Conservation (phyloP, 2,888 invertebrate genomes). For the Andrena camellia region DNA sequence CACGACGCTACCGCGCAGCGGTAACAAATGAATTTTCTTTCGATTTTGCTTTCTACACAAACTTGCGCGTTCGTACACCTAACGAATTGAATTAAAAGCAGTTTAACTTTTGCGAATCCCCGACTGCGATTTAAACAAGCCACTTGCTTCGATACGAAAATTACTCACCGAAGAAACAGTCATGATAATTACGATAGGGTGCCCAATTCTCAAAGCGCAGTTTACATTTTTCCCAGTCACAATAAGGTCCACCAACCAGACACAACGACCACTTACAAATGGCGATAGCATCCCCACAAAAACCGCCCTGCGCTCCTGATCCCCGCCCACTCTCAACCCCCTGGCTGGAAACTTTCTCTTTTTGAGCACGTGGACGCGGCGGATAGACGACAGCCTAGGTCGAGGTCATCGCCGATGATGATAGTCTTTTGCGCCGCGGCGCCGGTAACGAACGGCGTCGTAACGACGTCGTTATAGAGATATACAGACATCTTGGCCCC, state of each 20-base stretch:
- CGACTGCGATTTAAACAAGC: conserved; percentile 13
- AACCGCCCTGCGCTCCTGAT: background rate
- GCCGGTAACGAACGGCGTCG: conserved; percentile 70
- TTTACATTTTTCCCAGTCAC: background rate
- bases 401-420: conserved; percentile 62
- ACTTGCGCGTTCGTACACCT: no score
- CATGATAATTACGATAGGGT: no score
- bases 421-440: conserved; percentile 50
- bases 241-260: background rate
- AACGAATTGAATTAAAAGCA: no score
- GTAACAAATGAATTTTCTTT: background rate
- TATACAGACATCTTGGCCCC: conserved; percentile 82
- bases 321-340: background rate
- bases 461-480: conserved; percentile 84
- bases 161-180: no score
- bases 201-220: background rate
- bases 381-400: conserved; percentile 58
- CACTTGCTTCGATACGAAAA: background rate
- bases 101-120: background rate
- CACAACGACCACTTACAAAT: background rate
- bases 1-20: background rate
- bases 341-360: conserved; percentile 19
- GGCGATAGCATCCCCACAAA: background rate
- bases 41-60: background rate
- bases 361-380: conserved; percentile 38